Evolutionary conservation across 2,888 invertebrate species (phyloP), one percentile per base, ranked within the genome.

Genomic region (Timema podura): DNA sequence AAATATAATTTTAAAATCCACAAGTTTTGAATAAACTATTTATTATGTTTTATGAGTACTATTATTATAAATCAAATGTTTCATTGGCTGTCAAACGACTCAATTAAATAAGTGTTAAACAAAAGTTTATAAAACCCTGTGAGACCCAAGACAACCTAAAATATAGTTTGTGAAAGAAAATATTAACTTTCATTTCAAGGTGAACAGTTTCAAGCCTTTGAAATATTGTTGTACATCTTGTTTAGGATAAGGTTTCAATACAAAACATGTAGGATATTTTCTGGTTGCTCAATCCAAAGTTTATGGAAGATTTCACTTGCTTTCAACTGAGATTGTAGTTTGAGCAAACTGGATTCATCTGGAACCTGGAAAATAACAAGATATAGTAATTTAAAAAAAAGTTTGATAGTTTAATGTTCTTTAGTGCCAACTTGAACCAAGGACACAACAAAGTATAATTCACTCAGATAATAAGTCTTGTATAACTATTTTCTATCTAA

Each of bases 211-310:
- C 73, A 92, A 90, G 80, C 92, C 90, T 77, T 92, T 92, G 74
- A 97, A 91, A 85, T 88, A 91, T 78, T 90, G 89, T 78, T 95
- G 92, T 0, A 96, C 86, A 71, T 88, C 85, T 67, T 91, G 89
- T 81, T 96, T 96, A 0, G 88, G 88, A 80, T 96, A 96, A 5
- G 98, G 98, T 81, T 97, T 97, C 2, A 92, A 83, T 10, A 94
- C 98, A 75, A 99, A 83, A 81, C 98, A 98, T 0, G 98, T 98
- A 30, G 96, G 90, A 79, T 91, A 80, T 97, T 92, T 83, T 99
- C 98, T 13, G 98, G 98, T 79, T 97, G 96, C 82, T 98, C 98
- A 71, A 94, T 91, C 98, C 98, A 98, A 65, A 98, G 79, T 81
- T 96, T 97, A 81, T 96, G 92, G 74, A 88, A 87, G 73, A 98